Base-by-base conservation (phyloP, 2,797 vertebrate species). In the Coilia nasus region DNA sequence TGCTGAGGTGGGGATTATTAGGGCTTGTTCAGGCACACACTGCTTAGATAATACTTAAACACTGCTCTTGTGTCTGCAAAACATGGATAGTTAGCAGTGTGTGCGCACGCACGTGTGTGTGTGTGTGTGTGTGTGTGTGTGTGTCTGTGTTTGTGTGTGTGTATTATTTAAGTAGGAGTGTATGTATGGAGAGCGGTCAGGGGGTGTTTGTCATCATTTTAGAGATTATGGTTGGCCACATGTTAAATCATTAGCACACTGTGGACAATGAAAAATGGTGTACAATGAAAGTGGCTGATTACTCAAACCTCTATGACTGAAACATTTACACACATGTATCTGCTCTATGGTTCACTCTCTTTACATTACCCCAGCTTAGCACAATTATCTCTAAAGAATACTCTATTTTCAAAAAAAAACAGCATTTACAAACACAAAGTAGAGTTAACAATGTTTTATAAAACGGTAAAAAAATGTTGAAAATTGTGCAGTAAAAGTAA, bases 201-300 rank as follows among this genome's bases (percentile, higher is more conserved):
- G 50, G 84, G 86, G n/a, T 67, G 19, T 88, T 87, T 83, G 23
- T 89, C 84, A 88, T 90, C 89, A 92, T 93, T 92, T 93, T 91
- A 88, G 88, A 89, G 91, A 93, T 84, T 81, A 92, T 92, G 93
- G 92, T 94, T 90, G 90, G 93, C 92, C 92, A 88, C 90, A 94
- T 92, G 91, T 91, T 91, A 84, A 91, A 92, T 93, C 92, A 94
- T 92, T 94, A 94, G 90, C 89, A 87, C 89, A 93, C 90, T 89
- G 90, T 87, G 35, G 71, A 78, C 35, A 7, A 44, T 78, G 0
- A 78, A 78, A 90, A 90, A 91, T 86, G 90, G 92, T 83, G 91
- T 25, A 64, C 9, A 54, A 54, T 54, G 50, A 54, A 54, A 3
- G 50, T 25, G 60, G 23, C 23, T 64, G 60, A 64, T 64, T 64